Conservation (phyloP, 2,113 vertebrate genomes). For the Phrynosoma blainvillii region DNA sequence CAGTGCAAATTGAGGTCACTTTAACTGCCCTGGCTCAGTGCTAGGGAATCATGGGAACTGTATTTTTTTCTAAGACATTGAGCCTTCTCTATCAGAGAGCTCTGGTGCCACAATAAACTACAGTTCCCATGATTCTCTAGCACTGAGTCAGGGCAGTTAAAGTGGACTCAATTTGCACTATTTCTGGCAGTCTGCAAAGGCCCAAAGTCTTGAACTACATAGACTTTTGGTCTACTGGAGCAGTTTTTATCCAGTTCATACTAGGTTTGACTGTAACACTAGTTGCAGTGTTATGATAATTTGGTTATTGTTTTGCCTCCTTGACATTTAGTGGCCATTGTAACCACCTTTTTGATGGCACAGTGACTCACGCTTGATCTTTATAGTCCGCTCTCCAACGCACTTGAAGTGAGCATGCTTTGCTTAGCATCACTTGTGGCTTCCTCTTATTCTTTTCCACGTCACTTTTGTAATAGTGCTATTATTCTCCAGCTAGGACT, state of each 20-base stretch:
- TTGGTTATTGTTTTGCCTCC: neutral
- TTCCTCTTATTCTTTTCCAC: neutral
- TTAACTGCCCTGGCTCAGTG: no score
- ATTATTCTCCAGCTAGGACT: neutral
- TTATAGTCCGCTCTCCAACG: neutral
- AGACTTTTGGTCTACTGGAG: neutral
- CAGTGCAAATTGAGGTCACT: no score
- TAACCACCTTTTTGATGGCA: neutral
- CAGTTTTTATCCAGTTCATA: neutral
- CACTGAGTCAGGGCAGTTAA: no score
- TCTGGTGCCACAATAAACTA: no score
- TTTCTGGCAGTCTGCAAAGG: no score
- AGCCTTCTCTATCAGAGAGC: no score
- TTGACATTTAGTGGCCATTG: neutral
- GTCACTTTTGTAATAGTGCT: neutral
- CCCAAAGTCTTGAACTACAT: neutral
- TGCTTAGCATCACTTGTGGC: neutral
- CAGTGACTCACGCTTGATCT: neutral
- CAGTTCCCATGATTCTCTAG: no score
- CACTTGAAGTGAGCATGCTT: neutral
- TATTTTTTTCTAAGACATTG: no score
- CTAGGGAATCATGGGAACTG: no score
- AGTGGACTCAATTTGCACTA: no score
- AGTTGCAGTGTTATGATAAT: neutral
- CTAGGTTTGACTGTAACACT: neutral